Percentiles rank a stretch among this genome's conserved stretches.
These are phyloP conservation scores for Pomacea maculata DNA, from an alignment of 1,140 invertebrate genomes.

Conservation along the genomic window DNA sequence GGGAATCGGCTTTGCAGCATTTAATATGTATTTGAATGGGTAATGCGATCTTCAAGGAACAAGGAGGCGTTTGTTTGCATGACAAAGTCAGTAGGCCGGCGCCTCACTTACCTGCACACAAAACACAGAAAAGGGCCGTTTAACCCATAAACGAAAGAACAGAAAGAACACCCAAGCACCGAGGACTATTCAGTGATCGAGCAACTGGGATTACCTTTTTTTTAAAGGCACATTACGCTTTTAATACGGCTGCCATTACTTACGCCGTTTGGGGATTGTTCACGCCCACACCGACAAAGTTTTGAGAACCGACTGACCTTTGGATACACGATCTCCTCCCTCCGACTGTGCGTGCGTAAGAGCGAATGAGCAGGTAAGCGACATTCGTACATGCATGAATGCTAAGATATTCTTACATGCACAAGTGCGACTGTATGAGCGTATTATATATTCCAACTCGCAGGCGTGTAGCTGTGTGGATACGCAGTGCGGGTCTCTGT, in stretches of 20 bases:
- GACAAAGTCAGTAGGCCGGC: no score
- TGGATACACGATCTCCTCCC: background rate
- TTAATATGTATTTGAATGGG: no score
- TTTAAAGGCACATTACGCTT: background rate
- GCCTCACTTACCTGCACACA: no score
- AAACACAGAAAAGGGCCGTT: no score
- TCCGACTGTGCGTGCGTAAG: background rate
- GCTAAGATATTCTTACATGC: background rate
- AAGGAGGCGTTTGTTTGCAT: no score
- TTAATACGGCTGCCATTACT: background rate
- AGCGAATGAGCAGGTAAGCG: background rate
- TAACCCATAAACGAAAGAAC: no score
- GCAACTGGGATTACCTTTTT: background rate
- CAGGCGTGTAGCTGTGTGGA: background rate
- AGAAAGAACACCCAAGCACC: no score
- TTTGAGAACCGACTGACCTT: background rate
- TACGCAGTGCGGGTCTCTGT: background rate
- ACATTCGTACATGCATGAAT: background rate
- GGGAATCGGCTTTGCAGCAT: no score
- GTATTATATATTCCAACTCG: no score
- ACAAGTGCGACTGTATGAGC: background rate
- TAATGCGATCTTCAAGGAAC: no score
- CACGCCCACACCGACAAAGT: no score
- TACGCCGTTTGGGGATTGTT: background rate
- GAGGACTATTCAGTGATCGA: background rate